Evolutionary conservation across 2,797 vertebrate species (phyloP).

Genomic region (Percopsis omiscomaycus): DNA sequence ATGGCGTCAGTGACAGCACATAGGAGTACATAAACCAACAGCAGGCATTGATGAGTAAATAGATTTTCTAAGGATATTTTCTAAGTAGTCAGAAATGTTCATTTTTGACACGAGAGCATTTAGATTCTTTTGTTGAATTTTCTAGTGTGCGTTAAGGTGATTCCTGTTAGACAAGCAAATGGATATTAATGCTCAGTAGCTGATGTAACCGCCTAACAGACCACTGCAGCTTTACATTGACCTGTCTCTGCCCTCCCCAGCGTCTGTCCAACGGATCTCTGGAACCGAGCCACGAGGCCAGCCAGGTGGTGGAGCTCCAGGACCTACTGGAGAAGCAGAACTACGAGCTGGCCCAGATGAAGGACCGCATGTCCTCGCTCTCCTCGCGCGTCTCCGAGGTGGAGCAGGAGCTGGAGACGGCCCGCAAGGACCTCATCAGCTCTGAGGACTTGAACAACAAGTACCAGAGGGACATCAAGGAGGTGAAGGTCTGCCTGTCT

Average conservation of each 20-base stretch:
- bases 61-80: no score
- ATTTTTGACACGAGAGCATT: no score
- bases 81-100: no score
- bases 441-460: conserved; percentile 97
- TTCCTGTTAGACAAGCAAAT: no score
- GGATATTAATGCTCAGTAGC: not conserved
- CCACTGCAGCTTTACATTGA: not conserved
- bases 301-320: conserved; percentile 95
- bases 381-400: conserved; percentile 94
- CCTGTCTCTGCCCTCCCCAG: conserved; percentile 62
- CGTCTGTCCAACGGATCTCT: conserved; percentile 94
- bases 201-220: no score
- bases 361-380: conserved; percentile 93
- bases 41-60: no score
- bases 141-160: no score
- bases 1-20: no score
- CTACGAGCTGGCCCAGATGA: conserved; percentile 98
- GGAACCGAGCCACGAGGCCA: conserved; percentile 91
- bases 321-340: conserved; percentile 98
- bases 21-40: no score
- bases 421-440: conserved; percentile 97
- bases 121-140: no score
- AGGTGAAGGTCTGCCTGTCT: conserved; percentile 77
- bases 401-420: conserved; percentile 95
- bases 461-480: conserved; percentile 97